Conservation (phyloP, 2,113 vertebrate species). For the Chrysochloris asiatica region DNA sequence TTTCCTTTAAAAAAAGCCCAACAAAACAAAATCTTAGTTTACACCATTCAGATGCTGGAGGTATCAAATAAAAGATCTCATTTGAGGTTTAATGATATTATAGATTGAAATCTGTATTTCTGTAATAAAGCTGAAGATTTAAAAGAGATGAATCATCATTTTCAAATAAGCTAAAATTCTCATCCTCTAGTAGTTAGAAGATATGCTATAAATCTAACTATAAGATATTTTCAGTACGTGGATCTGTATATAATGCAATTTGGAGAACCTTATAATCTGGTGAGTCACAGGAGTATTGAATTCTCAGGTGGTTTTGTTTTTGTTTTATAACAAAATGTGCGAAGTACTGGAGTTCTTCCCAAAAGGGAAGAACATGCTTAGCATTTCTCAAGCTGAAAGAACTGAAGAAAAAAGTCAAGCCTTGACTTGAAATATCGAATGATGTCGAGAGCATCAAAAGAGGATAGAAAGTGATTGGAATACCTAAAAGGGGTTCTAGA, state of each 20-base stretch:
- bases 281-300: not conserved
- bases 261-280: not conserved
- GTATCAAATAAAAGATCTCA: not conserved
- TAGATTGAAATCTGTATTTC: slow-evolving; percentile 24
- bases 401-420: too few species aligned
- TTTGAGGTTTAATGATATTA: not conserved
- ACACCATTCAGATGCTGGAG: not conserved
- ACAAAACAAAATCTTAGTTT: not conserved
- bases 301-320: not conserved
- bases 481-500: too few species aligned
- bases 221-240: not conserved
- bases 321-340: too few species aligned
- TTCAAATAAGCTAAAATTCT: slow-evolving; percentile 15
- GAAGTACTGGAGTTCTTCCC: too few species aligned
- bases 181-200: not conserved
- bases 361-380: too few species aligned
- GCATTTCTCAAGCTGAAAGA: too few species aligned
- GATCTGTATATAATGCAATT: not conserved
- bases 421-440: too few species aligned
- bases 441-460: too few species aligned
- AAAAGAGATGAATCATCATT: slow-evolving; percentile 19
- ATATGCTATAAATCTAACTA: not conserved
- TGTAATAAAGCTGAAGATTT: not conserved
- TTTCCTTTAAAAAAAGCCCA: slow-evolving; percentile 21
- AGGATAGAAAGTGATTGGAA: too few species aligned